A percentile compares a stretch with the other conserved stretches of the same genome.
These are phyloP conservation scores for Heliocidaris erythrogramma DNA, from an alignment of 35 echinoderm and acorn worm genomes.

Conservation along the genomic window DNA sequence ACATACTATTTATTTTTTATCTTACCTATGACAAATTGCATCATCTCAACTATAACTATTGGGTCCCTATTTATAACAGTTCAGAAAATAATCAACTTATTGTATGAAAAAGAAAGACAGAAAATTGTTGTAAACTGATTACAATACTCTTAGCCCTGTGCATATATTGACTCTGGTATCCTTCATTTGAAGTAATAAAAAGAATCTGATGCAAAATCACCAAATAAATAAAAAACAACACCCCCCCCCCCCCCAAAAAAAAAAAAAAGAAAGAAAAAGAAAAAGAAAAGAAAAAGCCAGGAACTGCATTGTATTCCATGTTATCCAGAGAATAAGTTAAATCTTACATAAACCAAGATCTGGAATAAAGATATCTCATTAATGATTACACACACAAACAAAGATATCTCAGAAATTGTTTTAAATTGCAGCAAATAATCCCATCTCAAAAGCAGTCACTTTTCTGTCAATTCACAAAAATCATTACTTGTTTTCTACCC, in stretches of 20 bases:
- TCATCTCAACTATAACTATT: not conserved
- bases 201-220: not conserved
- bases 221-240: no score
- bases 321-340: not conserved
- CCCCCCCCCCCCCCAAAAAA: no score
- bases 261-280: not conserved
- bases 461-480: not conserved
- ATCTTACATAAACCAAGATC: no score
- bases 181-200: not conserved
- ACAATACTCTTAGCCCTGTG: not conserved
- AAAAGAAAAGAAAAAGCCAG: not conserved
- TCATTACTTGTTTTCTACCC: not conserved
- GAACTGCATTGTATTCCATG: not conserved
- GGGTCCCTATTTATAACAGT: not conserved
- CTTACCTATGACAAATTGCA: not conserved
- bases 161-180: not conserved
- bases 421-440: not conserved
- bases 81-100: not conserved
- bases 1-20: not conserved
- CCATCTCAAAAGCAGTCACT: not conserved
- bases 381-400: not conserved
- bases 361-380: no score
- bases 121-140: not conserved
- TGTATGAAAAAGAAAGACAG: constrained; percentile 13
- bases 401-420: not conserved